Percentiles rank a stretch among this genome's conserved stretches.
Evolutionary conservation across 2,113 vertebrate species (phyloP).

Genomic region (Pipra filicauda): DNA sequence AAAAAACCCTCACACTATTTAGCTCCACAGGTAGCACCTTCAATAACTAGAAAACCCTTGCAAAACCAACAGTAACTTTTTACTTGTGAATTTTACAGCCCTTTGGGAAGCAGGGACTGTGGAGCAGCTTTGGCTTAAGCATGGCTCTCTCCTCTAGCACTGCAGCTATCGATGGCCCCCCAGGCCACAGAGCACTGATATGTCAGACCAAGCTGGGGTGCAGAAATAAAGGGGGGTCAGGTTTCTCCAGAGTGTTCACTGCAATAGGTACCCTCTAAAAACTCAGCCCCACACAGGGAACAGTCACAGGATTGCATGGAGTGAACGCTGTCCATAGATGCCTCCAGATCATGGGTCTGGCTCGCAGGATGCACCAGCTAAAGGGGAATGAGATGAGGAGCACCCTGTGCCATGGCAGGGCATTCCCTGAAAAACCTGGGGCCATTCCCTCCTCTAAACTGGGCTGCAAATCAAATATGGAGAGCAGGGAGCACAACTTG

Average conservation of each 20-base stretch:
- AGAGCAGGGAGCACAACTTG: neutral
- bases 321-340: neutral
- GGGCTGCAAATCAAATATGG: neutral
- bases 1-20: neutral
- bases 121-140: neutral
- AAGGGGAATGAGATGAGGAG: neutral
- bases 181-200: neutral
- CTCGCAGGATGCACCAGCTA: neutral
- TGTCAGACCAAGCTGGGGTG: neutral
- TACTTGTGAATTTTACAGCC: neutral
- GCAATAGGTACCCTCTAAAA: neutral
- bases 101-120: neutral
- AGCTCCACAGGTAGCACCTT: neutral
- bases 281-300: neutral
- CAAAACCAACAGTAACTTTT: neutral
- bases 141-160: neutral
- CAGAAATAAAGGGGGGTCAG: fast-evolving
- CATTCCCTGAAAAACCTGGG: neutral
- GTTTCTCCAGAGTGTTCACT: neutral
- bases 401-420: neutral
- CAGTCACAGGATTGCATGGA: neutral
- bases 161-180: fast-evolving
- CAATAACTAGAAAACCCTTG: neutral
- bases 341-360: fast-evolving
- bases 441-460: neutral